These are phyloP conservation scores for Aplochiton taeniatus DNA, from an alignment of 2,797 vertebrate species.

Conservation along the genomic window DNA sequence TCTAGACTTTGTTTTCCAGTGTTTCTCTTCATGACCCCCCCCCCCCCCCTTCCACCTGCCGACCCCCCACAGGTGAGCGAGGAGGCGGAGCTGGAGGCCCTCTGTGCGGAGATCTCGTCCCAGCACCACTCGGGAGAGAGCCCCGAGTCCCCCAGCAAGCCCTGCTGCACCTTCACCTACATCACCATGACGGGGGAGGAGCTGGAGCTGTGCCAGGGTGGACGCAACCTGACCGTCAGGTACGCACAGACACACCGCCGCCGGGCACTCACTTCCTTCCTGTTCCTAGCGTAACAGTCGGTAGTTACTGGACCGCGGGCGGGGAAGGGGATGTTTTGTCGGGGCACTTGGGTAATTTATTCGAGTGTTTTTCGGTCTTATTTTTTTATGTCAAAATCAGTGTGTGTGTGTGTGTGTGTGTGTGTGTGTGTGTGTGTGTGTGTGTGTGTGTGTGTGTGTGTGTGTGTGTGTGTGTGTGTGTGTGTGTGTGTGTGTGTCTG, in stretches of 20 bases:
- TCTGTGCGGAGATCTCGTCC: conserved; percentile 92
- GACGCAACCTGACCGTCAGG: conserved; percentile 86
- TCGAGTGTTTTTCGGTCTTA: not conserved
- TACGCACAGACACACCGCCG: conserved; percentile 54
- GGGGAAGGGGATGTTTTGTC: no score
- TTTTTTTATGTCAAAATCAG: not conserved
- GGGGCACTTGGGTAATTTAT: no score
- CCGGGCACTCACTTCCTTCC: no score
- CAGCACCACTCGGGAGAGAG: conserved; percentile 91
- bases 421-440: conserved; percentile 17
- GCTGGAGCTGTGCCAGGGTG: conserved; percentile 91
- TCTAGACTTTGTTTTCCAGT: not conserved
- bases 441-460: not conserved
- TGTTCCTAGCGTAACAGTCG: no score
- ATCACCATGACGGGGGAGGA: conserved; percentile 92
- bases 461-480: conserved; percentile 15
- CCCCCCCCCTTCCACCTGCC: not conserved
- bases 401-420: not conserved
- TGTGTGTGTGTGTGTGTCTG: conserved; percentile 22
- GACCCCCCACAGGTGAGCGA: conserved; percentile 79
- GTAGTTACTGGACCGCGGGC: no score
- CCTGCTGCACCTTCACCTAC: conserved; percentile 95
- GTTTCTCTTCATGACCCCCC: not conserved
- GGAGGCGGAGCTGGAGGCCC: conserved; percentile 87
- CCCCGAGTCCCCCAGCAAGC: conserved; percentile 90